Evolutionary conservation across 2,888 invertebrate species (phyloP), one percentile per base, ranked within the genome.

Genomic region (Hoplodrina blanda): DNA sequence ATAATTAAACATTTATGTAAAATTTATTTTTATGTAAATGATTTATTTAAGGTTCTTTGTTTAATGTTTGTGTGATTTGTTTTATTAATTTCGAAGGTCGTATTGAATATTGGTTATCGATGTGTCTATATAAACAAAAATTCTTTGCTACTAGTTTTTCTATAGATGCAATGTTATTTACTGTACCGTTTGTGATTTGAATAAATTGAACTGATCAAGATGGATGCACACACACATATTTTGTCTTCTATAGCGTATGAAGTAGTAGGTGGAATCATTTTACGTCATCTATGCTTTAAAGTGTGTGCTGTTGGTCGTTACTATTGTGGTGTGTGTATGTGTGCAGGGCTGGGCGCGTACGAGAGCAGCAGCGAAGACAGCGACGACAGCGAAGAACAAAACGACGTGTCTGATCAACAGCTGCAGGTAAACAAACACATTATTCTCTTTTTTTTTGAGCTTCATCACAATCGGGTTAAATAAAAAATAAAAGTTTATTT

Each of bases 281-380:
- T 46, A 57, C 53, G 64, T 62, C 76, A 67, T 62, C 55, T 37
- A 49, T 59, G 49, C 56, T 62, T 52, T 25, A 25, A 25, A 19
- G 57, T 54, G 62, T 68, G 59, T 63, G 60, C n/a, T 53, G 20
- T 50, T 50, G 66, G 44, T 66, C 41, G 33, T 55, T 81, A 50
- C 66, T 82, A 73, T 83, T 72, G 77, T 65, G 54, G 50, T 72
- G 73, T 80, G 76, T 80, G 76, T 83, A 85, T 90, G 85, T 94
- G 91, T 93, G 92, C 97, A 98, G 98, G 98, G 90, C 97, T 98
- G 96, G 98, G 98, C 90, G 98, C 97, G 84, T 98, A 98, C 94
- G 98, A 97, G 88, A 97, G 97, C 91, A 97, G 97, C 92, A 97
- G 97, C 83, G 97, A 97, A 64, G 97, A 96, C 80, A 96, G 96